Conservation (phyloP, 2,113 vertebrate species). For the Herpailurus yagouaroundi region DNA sequence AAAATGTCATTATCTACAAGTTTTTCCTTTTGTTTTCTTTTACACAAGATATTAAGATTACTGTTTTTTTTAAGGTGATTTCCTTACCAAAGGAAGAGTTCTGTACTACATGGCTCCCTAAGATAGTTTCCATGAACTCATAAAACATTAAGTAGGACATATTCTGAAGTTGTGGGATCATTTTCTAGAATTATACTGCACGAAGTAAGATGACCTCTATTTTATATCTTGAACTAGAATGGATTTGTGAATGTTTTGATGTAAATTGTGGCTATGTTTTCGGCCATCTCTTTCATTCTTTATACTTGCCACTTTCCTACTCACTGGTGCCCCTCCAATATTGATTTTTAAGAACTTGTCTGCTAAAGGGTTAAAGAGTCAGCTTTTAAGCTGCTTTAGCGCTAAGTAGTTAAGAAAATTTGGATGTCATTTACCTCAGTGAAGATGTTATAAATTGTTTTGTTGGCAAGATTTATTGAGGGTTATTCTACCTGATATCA, state of each 20-base stretch:
- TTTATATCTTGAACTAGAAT: background rate
- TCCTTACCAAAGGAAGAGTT: slow-evolving; percentile 50
- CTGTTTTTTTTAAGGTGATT: slow-evolving; percentile 1
- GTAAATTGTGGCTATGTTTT: background rate
- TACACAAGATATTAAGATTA: background rate
- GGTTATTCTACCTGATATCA: slow-evolving; percentile 83
- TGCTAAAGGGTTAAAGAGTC: slow-evolving; percentile 79
- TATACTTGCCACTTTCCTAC: background rate
- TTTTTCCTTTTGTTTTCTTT: background rate
- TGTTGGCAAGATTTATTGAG: slow-evolving; percentile 70
- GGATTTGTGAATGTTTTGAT: background rate
- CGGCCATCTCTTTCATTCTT: background rate
- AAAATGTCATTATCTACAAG: background rate
- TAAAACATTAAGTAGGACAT: background rate
- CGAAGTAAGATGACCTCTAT: background rate
- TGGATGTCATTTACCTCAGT: slow-evolving; percentile 28
- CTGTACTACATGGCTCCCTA: background rate
- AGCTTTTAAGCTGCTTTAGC: slow-evolving; percentile 52
- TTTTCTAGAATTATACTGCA: background rate
- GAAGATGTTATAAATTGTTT: slow-evolving; percentile 69
- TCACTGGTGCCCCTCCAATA: background rate
- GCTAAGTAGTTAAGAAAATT: background rate
- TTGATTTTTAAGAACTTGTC: background rate
- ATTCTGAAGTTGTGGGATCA: background rate
- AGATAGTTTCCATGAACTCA: slow-evolving; percentile 49